Percentiles rank a stretch among this genome's conserved stretches.
phyloP scores from a whole-genome alignment of 2,888 invertebrate genomes.

The Ennomos fuscantarius region DNA sequence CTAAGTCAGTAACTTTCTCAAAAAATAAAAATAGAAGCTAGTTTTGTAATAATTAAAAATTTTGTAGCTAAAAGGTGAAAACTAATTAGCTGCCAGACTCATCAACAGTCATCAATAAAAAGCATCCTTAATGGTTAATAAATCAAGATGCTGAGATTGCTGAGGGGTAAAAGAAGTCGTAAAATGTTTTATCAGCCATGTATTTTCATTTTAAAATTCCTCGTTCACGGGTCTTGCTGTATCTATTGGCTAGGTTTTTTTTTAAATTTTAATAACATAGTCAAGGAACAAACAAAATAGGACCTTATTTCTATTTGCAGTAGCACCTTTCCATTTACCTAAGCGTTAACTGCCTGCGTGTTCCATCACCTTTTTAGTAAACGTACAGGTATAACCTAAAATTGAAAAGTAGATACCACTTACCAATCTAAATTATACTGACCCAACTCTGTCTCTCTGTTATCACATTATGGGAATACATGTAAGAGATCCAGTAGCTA shows the following conservation, averaged over 20 bases:
- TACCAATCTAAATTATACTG: too few species aligned
- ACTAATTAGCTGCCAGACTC: slow-evolving; percentile 27
- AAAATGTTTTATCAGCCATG: slow-evolving; percentile 9
- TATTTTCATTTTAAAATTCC: background rate
- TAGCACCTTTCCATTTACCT: too few species aligned
- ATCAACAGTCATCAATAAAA: slow-evolving; percentile 17
- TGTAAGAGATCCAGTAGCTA: too few species aligned
- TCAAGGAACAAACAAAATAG: too few species aligned
- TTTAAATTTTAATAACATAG: background rate
- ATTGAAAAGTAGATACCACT: too few species aligned
- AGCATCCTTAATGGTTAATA: slow-evolving; percentile 20
- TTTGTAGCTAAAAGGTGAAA: slow-evolving; percentile 17
- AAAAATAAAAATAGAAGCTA: background rate
- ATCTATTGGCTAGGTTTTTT: background rate
- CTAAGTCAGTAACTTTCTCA: slow-evolving; percentile 8
- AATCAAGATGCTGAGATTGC: slow-evolving; percentile 13
- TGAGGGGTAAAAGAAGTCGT: slow-evolving; percentile 16
- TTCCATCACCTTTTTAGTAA: too few species aligned
- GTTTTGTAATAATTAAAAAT: slow-evolving; percentile 5
- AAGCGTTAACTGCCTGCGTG: too few species aligned
- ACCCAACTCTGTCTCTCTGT: too few species aligned
- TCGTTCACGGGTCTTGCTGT: too few species aligned
- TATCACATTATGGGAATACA: too few species aligned
- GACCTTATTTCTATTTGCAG: too few species aligned
- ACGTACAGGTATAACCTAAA: too few species aligned